Evolutionary conservation across 2,888 invertebrate genomes (phyloP).

Genomic region (Plebejus anna): DNA sequence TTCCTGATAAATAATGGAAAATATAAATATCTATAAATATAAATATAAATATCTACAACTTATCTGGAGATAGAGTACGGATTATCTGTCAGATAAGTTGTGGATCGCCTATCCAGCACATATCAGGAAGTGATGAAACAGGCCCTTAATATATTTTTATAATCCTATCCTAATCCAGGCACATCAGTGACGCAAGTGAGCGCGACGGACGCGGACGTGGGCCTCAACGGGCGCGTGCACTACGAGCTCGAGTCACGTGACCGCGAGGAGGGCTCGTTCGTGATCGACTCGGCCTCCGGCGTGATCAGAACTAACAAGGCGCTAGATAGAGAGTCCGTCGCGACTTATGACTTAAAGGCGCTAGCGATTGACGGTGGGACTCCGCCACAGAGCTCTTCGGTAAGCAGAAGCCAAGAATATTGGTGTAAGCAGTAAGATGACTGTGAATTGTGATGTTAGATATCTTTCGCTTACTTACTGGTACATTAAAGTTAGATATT

Average conservation of each 20-base stretch:
- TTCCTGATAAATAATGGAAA: no score
- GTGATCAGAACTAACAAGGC: conserved; percentile 93
- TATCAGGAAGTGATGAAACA: no score
- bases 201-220: conserved; percentile 91
- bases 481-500: no score
- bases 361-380: conserved; percentile 94
- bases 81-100: no score
- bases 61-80: no score
- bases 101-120: no score
- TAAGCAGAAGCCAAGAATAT: conserved; percentile 39
- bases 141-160: no score
- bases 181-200: conserved; percentile 88
- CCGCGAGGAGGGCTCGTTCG: conserved; percentile 92
- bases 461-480: no score
- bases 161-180: conserved; percentile 52
- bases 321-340: conserved; percentile 93
- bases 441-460: no score
- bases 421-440: no score
- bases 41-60: no score
- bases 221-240: conserved; percentile 91
- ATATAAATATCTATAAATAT: no score
- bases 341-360: conserved; percentile 91
- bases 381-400: conserved; percentile 84
- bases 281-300: conserved; percentile 95
- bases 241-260: conserved; percentile 87